Evolutionary conservation across 2,113 vertebrate genomes (phyloP).

Genomic region (Datnioides undecimradiatus): DNA sequence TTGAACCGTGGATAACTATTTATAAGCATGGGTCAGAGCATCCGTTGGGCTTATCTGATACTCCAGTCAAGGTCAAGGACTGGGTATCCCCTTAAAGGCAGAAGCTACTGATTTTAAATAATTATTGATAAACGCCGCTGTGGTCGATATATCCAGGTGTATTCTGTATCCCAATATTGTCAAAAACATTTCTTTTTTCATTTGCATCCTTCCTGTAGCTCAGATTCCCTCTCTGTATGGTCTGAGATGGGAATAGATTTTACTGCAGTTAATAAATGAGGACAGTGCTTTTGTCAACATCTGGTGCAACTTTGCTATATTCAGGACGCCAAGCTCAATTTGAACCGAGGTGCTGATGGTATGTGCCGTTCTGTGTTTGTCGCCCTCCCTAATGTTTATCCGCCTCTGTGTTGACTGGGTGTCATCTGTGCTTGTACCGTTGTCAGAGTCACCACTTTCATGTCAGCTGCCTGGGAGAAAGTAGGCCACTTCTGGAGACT

Average conservation of each 20-base stretch:
- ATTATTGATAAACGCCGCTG: not conserved
- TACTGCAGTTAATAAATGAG: not conserved
- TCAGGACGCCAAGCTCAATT: conserved; percentile 12
- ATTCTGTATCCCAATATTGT: not conserved
- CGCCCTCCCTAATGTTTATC: conserved; percentile 35
- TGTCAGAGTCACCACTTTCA: conserved; percentile 61
- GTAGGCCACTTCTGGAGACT: conserved; percentile 64
- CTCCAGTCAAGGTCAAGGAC: conserved; percentile 37
- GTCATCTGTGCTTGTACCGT: conserved; percentile 28
- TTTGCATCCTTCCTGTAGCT: not conserved
- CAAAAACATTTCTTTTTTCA: not conserved
- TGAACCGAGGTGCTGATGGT: conserved; percentile 5
- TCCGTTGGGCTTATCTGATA: not conserved
- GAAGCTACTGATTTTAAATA: not conserved
- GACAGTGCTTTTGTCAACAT: conserved; percentile 18
- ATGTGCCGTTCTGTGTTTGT: conserved; percentile 26
- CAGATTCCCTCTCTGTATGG: conserved; percentile 2
- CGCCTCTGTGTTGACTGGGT: conserved; percentile 30
- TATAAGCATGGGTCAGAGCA: not conserved
- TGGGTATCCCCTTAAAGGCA: conserved; percentile 24
- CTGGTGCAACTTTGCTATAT: conserved; percentile 32
- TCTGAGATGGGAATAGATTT: conserved; percentile 15
- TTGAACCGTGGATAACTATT: conserved; percentile 4
- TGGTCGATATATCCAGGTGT: too few relatives aligned
- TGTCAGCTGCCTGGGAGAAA: conserved; percentile 58